phyloP scores from a whole-genome alignment of 2,888 invertebrate species.

The Plebejus anna region DNA sequence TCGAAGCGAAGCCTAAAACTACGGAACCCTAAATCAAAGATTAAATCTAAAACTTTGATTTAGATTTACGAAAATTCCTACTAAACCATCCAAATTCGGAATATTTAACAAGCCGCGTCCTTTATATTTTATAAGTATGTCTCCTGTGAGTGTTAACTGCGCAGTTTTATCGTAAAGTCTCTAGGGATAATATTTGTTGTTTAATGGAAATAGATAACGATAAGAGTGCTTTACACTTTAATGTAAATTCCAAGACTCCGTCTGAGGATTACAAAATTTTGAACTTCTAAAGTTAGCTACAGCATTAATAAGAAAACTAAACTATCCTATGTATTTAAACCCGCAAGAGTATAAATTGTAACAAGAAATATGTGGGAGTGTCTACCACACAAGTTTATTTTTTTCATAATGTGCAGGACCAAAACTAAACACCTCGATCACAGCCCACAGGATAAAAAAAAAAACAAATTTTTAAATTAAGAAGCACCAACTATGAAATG shows the following conservation, averaged over 20 bases:
- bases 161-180: background rate
- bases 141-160: background rate
- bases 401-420: no score
- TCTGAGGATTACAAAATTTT: background rate
- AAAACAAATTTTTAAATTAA: no score
- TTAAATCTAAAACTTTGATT: background rate
- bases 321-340: background rate
- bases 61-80: no score
- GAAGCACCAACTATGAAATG: no score
- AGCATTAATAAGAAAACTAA: background rate
- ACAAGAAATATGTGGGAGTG: no score
- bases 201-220: background rate
- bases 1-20: background rate
- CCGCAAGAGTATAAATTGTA: background rate
- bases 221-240: slow-evolving; percentile 1
- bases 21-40: background rate
- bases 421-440: no score
- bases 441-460: no score
- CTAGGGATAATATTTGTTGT: background rate
- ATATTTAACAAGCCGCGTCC: background rate
- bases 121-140: background rate
- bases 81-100: background rate
- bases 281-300: background rate
- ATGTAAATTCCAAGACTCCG: background rate
- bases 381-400: no score